A percentile compares a stretch with the other conserved stretches of the same genome.
These are phyloP conservation scores for Aulostomus chinensis DNA, from an alignment of 2,797 vertebrate genomes.

Conservation along the genomic window DNA sequence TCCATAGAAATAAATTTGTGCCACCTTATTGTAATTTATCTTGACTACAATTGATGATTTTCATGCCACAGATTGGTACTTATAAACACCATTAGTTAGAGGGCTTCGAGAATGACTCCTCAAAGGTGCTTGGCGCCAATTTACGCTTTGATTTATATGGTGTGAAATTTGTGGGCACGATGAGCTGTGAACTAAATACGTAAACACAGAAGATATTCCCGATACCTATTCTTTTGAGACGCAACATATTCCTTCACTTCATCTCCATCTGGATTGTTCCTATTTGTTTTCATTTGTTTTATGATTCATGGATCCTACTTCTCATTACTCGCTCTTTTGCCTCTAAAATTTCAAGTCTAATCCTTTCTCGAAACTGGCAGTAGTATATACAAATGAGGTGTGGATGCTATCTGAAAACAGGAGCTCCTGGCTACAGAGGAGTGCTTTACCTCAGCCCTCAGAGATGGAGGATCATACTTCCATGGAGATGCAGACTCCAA, in stretches of 20 bases:
- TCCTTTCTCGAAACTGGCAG: conserved; percentile 40
- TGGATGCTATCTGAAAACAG: conserved; percentile 40
- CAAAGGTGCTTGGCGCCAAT: conserved; percentile 65
- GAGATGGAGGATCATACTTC: conserved; percentile 1
- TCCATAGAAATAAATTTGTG: conserved; percentile 33
- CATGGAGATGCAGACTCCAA: not conserved
- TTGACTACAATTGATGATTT: conserved; percentile 58
- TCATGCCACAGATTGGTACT: conserved; percentile 69
- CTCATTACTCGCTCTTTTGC: conserved; percentile 34
- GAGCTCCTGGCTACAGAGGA: not conserved
- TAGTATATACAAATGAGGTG: conserved; percentile 57
- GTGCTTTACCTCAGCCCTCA: conserved; percentile 9
- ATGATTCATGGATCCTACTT: conserved; percentile 35
- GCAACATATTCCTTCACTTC: conserved; percentile 54
- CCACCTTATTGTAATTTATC: conserved; percentile 66
- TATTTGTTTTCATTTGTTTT: conserved; percentile 45
- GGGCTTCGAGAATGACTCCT: conserved; percentile 34
- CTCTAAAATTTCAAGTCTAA: conserved; percentile 28
- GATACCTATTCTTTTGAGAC: conserved; percentile 59
- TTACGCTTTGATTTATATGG: conserved; percentile 75
- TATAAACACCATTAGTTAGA: conserved; percentile 74
- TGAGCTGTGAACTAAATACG: conserved; percentile 64
- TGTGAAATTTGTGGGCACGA: conserved; percentile 68
- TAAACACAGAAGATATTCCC: conserved; percentile 72
- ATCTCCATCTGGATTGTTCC: conserved; percentile 47